These are phyloP conservation scores for Hiodon tergisus DNA, from an alignment of 2,113 vertebrate genomes.

Conservation along the genomic window DNA sequence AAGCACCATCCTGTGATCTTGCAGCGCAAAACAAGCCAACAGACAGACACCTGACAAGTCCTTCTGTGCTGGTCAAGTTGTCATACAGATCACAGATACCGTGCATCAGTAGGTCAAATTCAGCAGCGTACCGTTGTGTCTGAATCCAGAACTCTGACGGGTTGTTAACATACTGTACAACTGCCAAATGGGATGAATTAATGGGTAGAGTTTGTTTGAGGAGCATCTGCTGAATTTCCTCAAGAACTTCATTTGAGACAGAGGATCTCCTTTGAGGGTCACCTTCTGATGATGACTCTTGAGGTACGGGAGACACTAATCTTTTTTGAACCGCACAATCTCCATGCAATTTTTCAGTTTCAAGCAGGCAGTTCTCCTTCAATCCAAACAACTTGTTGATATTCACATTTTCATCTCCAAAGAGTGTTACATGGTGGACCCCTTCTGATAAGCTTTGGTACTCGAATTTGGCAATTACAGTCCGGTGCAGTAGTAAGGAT, in stretches of 20 bases:
- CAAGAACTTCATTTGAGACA: not conserved
- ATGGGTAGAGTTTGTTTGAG: slow-evolving; percentile 48
- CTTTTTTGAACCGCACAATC: slow-evolving; percentile 32
- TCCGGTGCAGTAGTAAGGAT: slow-evolving; percentile 65
- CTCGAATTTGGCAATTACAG: slow-evolving; percentile 72
- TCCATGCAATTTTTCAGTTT: slow-evolving; percentile 35
- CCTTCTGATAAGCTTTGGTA: slow-evolving; percentile 79
- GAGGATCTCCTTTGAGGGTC: slow-evolving; percentile 5
- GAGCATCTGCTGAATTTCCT: slow-evolving; percentile 9
- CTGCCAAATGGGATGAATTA: slow-evolving; percentile 54
- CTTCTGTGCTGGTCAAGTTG: slow-evolving; percentile 42
- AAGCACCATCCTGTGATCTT: slow-evolving; percentile 66
- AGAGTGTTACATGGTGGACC: slow-evolving; percentile 77
- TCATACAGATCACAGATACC: slow-evolving; percentile 68
- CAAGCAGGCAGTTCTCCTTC: slow-evolving; percentile 52
- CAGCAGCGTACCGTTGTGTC: slow-evolving; percentile 54
- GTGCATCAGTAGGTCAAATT: slow-evolving; percentile 66
- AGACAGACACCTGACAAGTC: slow-evolving; percentile 49
- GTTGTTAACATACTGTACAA: slow-evolving; percentile 63
- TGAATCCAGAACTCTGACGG: slow-evolving; percentile 83
- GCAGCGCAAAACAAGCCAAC: slow-evolving; percentile 74
- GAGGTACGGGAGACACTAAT: not conserved
- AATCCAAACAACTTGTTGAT: slow-evolving; percentile 72
- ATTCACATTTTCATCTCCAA: slow-evolving; percentile 69
- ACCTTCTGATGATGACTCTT: slow-evolving; percentile 9